Conservation (phyloP, 2,113 vertebrate species). For the Platysteira castanea region DNA sequence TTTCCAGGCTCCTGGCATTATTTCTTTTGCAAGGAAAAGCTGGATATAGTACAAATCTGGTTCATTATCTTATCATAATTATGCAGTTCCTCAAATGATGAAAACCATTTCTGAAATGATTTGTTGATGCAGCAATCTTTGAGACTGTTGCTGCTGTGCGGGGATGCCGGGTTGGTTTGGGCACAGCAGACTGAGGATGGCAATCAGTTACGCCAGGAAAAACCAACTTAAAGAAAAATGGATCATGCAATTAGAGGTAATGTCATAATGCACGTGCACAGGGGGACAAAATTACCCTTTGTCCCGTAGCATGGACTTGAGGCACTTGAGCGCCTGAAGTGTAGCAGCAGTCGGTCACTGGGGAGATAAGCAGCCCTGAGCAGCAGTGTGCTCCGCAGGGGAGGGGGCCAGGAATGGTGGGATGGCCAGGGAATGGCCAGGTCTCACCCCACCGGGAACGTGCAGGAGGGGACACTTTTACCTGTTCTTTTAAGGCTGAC, state of each 20-base stretch:
- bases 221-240: not conserved
- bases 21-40: not conserved
- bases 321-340: not conserved
- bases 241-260: not conserved
- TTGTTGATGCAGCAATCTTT: not conserved
- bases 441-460: accelerated
- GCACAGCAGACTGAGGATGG: not conserved
- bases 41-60: not conserved
- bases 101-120: not conserved
- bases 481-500: not conserved
- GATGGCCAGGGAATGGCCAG: too few species aligned
- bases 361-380: not conserved
- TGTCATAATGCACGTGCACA: not conserved
- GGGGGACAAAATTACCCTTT: not conserved
- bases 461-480: not conserved
- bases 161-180: not conserved
- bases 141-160: not conserved
- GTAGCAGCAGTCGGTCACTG: not conserved
- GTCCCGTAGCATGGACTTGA: not conserved
- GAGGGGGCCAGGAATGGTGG: not conserved
- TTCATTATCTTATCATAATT: constrained; percentile 15
- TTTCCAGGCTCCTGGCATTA: not conserved
- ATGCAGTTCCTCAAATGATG: not conserved
- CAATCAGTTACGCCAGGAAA: not conserved
- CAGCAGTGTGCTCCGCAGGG: not conserved